Conservation (phyloP, 2,797 vertebrate genomes). For the Centropyge bicolor region DNA sequence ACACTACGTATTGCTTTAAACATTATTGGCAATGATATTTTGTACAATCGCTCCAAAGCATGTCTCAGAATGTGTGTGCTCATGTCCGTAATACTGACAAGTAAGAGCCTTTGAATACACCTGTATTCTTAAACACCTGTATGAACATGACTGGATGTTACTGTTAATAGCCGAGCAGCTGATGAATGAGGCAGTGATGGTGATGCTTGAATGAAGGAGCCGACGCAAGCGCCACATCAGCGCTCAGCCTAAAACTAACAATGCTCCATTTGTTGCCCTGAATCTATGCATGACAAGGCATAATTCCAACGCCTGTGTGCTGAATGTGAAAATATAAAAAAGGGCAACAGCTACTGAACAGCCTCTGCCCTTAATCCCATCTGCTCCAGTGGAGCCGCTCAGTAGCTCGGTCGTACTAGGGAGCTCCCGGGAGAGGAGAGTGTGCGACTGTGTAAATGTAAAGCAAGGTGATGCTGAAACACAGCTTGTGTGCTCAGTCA, state of each 20-base stretch:
- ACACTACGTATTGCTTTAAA: too few species aligned
- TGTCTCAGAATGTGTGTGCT: too few species aligned
- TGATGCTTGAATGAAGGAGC: constrained; percentile 16
- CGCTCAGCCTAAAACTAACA: constrained; percentile 28
- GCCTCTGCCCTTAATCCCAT: constrained; percentile 71
- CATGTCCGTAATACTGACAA: too few species aligned
- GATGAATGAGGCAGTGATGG: constrained; percentile 5
- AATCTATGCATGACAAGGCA: constrained; percentile 37
- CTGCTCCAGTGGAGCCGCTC: constrained; percentile 70
- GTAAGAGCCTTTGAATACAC: too few species aligned
- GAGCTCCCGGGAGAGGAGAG: constrained; percentile 45
- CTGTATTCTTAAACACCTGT: background rate
- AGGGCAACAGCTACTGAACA: constrained; percentile 53
- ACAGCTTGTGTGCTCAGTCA: constrained; percentile 49
- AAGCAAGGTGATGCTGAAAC: constrained; percentile 62
- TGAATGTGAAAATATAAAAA: constrained; percentile 54
- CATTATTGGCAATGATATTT: too few species aligned
- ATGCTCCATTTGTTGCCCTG: constrained; percentile 41
- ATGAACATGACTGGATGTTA: background rate
- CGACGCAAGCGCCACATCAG: constrained; percentile 9
- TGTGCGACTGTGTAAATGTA: constrained; percentile 59
- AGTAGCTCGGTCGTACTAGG: constrained; percentile 41
- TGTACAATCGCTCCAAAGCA: too few species aligned
- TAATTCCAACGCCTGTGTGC: constrained; percentile 40
- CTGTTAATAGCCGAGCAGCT: background rate